A percentile compares a stretch with the other conserved stretches of the same genome.
Evolutionary conservation across 2,888 invertebrate species (phyloP).

Genomic region (Rhodophaea formosa): DNA sequence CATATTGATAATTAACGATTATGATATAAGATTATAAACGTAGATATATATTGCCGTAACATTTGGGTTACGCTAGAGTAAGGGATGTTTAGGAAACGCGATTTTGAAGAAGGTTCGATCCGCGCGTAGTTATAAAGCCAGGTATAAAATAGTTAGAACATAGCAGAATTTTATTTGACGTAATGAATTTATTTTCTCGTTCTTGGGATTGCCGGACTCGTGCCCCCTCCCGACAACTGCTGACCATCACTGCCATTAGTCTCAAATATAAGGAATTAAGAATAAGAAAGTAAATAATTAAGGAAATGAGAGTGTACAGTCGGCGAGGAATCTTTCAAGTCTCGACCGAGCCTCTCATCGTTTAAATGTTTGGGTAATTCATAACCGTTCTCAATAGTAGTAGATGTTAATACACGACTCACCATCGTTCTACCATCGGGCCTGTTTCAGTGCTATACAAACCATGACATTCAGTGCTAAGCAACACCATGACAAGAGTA

Average conservation of each 20-base stretch:
- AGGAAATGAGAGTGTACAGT: conserved; percentile 41
- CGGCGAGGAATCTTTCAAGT: conserved; percentile 26
- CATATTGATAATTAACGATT: conserved; percentile 30
- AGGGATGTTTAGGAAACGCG: conserved; percentile 34
- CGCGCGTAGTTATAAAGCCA: conserved; percentile 38
- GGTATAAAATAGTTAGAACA: conserved; percentile 32
- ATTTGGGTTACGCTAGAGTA: conserved; percentile 34
- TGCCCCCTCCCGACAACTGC: conserved; percentile 70
- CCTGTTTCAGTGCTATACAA: conserved; percentile 66
- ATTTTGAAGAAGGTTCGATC: conserved; percentile 29
- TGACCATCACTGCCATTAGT: conserved; percentile 75
- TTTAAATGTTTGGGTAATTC: conserved; percentile 15
- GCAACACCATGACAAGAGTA: conserved; percentile 32
- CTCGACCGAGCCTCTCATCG: conserved; percentile 19
- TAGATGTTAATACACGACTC: conserved; percentile 1
- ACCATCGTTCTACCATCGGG: conserved; percentile 31
- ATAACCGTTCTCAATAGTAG: conserved; percentile 13
- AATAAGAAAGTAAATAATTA: conserved; percentile 46
- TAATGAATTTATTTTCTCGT: conserved; percentile 49
- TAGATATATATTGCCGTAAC: conserved; percentile 31
- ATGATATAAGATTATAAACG: conserved; percentile 35
- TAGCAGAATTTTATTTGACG: conserved; percentile 48
- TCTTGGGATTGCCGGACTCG: conserved; percentile 55
- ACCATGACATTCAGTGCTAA: conserved; percentile 8
- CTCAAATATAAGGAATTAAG: conserved; percentile 51